Evolutionary conservation across 2,888 invertebrate species (phyloP).

Genomic region (Masnerella sp.): DNA sequence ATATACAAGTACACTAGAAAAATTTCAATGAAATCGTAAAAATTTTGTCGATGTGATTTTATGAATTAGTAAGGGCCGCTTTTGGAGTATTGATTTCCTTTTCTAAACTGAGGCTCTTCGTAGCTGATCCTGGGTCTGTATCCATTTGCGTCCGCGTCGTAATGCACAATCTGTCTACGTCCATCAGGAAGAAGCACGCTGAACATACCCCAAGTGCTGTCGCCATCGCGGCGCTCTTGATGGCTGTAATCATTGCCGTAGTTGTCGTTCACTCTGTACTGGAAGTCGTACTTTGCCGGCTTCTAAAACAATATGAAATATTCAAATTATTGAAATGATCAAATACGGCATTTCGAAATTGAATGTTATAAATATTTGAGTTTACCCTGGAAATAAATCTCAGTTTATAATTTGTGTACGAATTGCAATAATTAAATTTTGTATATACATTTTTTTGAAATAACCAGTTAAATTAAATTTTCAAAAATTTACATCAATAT

Average conservation of each 20-base stretch:
- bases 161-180: slow-evolving; percentile 81
- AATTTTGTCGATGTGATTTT: not conserved
- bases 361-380: not conserved
- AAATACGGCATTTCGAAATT: not conserved
- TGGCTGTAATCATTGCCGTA: slow-evolving; percentile 76
- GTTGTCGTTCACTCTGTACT: slow-evolving; percentile 75
- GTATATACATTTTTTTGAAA: no score
- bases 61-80: slow-evolving; percentile 62
- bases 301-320: slow-evolving; percentile 62
- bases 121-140: slow-evolving; percentile 84
- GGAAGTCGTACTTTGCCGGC: slow-evolving; percentile 74
- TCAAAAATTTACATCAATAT: no score
- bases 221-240: slow-evolving; percentile 75
- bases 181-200: slow-evolving; percentile 76
- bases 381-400: no score
- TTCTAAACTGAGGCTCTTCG: slow-evolving; percentile 78
- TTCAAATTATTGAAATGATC: not conserved
- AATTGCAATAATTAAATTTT: no score
- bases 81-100: slow-evolving; percentile 66
- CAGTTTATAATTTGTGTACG: no score
- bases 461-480: no score
- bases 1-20: slow-evolving; percentile 4
- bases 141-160: slow-evolving; percentile 84
- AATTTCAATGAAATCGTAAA: no score
- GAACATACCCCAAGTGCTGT: slow-evolving; percentile 76